Evolutionary conservation across 1,140 invertebrate species (phyloP), one percentile per base, ranked within the genome.

Genomic region (Eurytemora carolleeae): DNA sequence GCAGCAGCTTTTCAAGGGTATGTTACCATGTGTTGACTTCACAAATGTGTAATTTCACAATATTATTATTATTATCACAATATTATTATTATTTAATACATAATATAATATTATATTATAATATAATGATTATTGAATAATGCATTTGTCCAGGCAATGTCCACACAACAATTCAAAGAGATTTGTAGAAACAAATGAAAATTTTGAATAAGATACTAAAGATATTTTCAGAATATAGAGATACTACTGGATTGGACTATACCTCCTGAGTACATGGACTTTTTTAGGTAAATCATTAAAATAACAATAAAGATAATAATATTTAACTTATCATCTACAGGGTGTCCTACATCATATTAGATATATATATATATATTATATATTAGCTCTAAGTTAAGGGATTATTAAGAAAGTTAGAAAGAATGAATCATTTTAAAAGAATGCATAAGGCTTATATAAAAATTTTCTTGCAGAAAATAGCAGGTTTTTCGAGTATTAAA

Each of bases 241-340:
- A 80, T 82, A 65, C 77, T 88, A 64, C 72, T 88, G 1, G 81
- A 86, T 54, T 85, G 84, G 78, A 87, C 85, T 2, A 81, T 88
- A 25, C 85, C 85, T 0, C 78, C 79, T 64, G 74, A 82, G 52
- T 80, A 84, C 63, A 84, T 86, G 84, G 77, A 80, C 20, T 80
- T 79, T 63, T 86, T 87, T 65, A 44, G 31, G 31, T 44, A 44
- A 44, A 44, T 44, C 7, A 12, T 44, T 44, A 12, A 44, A 44
- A n/a, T 12, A 12, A 12, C n/a, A 44, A 12, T 12, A 7, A 12
- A 44, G 31, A 44, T 12, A n/a, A 44, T 44, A n/a, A n/a, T n/a
- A n/a, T n/a, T n/a, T n/a, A n/a, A n/a, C n/a, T n/a, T n/a, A n/a
- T n/a, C n/a, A n/a, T n/a, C n/a, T n/a, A n/a, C n/a, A n/a, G n/a